Evolutionary conservation across 1,140 invertebrate species (phyloP).

Genomic region (Neuroterus valhalla): DNA sequence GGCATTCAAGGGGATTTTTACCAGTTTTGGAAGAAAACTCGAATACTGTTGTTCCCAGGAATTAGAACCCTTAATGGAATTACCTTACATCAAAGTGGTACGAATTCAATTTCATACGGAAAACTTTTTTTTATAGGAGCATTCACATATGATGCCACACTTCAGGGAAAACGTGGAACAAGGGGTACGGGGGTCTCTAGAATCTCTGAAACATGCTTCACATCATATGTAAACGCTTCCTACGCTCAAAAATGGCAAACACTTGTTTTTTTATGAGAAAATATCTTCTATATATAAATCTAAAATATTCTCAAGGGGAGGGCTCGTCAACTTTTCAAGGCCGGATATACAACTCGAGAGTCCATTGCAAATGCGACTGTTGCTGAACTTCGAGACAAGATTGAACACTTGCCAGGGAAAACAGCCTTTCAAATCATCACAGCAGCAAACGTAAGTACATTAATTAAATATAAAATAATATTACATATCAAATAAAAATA

Average conservation of each 20-base stretch:
- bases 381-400: constrained; percentile 77
- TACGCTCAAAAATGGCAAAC: too few species aligned
- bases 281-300: too few species aligned
- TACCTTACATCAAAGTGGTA: constrained; percentile 89
- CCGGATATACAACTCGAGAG: constrained; percentile 86
- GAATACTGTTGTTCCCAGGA: constrained; percentile 84
- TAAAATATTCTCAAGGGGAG: constrained; percentile 79
- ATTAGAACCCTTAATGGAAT: constrained; percentile 86
- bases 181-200: too few species aligned
- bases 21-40: constrained; percentile 82
- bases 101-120: constrained; percentile 33
- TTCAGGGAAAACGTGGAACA: too few species aligned
- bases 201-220: too few species aligned
- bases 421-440: constrained; percentile 86
- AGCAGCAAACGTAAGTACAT: constrained; percentile 83
- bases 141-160: too few species aligned
- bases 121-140: too few species aligned
- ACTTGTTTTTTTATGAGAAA: too few species aligned
- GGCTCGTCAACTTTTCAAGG: constrained; percentile 87
- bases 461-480: constrained; percentile 32
- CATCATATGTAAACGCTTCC: too few species aligned
- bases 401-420: constrained; percentile 83
- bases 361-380: constrained; percentile 84
- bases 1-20: constrained; percentile 85
- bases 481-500: not conserved